phyloP scores from a whole-genome alignment of 1,140 invertebrate species.

The Cyclina sinensis region DNA sequence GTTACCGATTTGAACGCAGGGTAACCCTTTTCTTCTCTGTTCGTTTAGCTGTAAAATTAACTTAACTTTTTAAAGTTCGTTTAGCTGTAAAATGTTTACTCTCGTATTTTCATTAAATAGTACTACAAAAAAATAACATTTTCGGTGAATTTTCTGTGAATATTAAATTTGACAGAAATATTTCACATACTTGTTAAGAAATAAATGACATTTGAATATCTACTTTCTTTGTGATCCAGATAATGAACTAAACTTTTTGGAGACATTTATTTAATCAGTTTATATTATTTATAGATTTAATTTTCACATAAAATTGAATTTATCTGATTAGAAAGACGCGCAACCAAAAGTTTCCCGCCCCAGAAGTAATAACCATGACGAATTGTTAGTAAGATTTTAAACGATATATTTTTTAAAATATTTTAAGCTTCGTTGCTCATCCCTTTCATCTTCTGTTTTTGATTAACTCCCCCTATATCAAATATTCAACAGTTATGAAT shows the following conservation, averaged over 20 bases:
- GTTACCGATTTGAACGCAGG: too few relatives aligned
- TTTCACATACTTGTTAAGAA: too few relatives aligned
- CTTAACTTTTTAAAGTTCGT: too few relatives aligned
- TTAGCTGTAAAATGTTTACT: too few relatives aligned
- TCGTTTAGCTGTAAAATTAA: too few relatives aligned
- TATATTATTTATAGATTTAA: background rate
- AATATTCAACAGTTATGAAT: too few relatives aligned
- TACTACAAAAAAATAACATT: too few relatives aligned
- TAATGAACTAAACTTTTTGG: background rate
- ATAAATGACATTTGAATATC: background rate
- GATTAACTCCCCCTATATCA: too few relatives aligned
- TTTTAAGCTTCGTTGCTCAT: background rate
- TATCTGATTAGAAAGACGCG: constrained; percentile 3
- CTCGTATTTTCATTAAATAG: too few relatives aligned
- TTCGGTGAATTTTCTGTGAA: too few relatives aligned
- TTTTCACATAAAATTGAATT: background rate
- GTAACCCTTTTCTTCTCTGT: too few relatives aligned
- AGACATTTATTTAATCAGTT: background rate
- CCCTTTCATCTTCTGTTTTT: background rate
- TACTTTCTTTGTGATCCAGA: background rate
- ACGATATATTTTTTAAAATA: constrained; percentile 5
- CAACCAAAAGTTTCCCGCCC: constrained; percentile 21
- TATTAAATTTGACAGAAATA: too few relatives aligned
- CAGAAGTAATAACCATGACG: constrained; percentile 15
- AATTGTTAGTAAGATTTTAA: background rate